Percentiles rank a stretch among this genome's conserved stretches.
Evolutionary conservation across 1,140 invertebrate species (phyloP).

Genomic region (Apis florea): DNA sequence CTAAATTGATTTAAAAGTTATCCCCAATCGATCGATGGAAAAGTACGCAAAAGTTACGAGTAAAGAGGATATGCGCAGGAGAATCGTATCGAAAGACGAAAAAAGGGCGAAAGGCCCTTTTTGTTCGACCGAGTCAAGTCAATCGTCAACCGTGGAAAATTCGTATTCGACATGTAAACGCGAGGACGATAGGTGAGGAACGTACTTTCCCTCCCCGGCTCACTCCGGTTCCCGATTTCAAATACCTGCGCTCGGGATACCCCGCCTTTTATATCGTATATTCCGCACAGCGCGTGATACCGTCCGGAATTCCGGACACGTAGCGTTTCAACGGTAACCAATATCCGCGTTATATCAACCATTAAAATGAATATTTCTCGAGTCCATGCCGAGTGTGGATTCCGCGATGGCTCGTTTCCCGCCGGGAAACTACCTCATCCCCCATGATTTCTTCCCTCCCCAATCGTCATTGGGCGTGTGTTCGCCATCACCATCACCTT

Average conservation of each 20-base stretch:
- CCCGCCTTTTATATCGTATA: constrained; percentile 40
- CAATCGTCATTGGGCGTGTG: background rate
- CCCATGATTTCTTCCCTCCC: constrained; percentile 13
- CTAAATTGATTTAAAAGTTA: too few relatives aligned
- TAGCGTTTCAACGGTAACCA: constrained; percentile 67
- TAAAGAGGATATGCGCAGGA: too few relatives aligned
- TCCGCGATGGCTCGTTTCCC: background rate
- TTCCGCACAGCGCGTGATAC: constrained; percentile 43
- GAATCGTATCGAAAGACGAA: too few relatives aligned
- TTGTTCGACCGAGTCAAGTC: background rate
- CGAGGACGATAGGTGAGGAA: background rate
- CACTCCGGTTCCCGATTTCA: constrained; percentile 27
- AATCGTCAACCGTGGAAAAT: background rate
- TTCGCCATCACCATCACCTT: background rate
- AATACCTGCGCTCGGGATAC: constrained; percentile 15
- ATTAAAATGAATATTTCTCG: constrained; percentile 73
- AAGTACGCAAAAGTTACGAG: too few relatives aligned
- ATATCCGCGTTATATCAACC: constrained; percentile 70
- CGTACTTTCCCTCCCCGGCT: constrained; percentile 13
- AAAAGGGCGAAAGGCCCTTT: too few relatives aligned
- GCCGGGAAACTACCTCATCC: constrained; percentile 3
- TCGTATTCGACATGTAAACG: background rate
- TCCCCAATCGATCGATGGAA: too few relatives aligned
- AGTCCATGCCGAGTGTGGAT: constrained; percentile 44
- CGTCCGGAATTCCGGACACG: constrained; percentile 60